Percentiles rank a stretch among this genome's conserved stretches.
Conservation (phyloP, 2,797 vertebrate species). For the Lindbergichthys nudifrons region DNA sequence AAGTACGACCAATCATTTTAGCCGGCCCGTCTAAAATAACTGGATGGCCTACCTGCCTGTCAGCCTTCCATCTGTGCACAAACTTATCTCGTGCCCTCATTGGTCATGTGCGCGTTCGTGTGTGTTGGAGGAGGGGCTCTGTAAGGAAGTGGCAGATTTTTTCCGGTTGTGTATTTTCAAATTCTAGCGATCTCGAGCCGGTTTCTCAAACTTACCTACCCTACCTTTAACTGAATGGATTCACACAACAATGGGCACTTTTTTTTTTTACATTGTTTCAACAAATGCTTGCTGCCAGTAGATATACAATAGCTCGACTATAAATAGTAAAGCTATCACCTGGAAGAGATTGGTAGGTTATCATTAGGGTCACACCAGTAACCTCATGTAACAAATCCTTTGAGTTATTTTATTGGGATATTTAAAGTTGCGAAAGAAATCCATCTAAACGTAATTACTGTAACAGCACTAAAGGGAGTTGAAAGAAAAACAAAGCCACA, state of each 20-base stretch:
- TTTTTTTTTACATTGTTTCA: not conserved
- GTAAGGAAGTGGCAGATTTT: no score
- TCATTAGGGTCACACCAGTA: constrained; percentile 31
- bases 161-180: no score
- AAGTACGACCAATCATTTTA: no score
- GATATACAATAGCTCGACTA: constrained; percentile 5
- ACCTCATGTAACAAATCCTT: constrained; percentile 26
- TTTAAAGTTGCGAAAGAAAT: constrained; percentile 1
- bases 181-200: no score
- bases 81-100: no score
- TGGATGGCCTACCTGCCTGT: no score
- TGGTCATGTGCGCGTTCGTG: no score
- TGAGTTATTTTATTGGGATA: constrained; percentile 14
- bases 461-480: not conserved
- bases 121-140: no score
- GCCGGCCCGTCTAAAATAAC: no score
- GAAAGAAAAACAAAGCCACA: constrained; percentile 10
- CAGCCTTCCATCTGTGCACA: no score
- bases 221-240: not conserved
- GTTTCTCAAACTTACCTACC: no score
- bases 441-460: not conserved
- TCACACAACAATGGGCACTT: not conserved
- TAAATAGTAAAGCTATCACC: constrained; percentile 41
- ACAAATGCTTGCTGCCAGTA: constrained; percentile 25
- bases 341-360: constrained; percentile 29